Evolutionary conservation across 2,888 invertebrate genomes (phyloP).

Genomic region (Eledone cirrhosa): DNA sequence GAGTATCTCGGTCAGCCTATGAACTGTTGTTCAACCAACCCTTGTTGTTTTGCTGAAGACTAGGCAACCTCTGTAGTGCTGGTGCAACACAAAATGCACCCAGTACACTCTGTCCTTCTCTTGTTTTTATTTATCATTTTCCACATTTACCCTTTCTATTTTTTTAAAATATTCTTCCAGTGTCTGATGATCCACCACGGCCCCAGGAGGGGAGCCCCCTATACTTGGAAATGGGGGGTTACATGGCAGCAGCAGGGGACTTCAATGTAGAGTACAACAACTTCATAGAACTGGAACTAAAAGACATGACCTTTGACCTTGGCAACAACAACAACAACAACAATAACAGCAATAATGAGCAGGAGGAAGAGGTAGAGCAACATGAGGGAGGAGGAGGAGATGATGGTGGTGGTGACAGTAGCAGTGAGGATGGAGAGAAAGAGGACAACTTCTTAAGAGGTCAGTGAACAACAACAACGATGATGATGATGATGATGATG

Average conservation of each 20-base stretch:
- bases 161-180: slow-evolving; percentile 34
- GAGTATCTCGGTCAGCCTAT: too few species aligned
- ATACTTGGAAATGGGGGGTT: slow-evolving; percentile 73
- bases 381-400: slow-evolving; percentile 54
- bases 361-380: slow-evolving; percentile 63
- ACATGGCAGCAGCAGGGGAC: slow-evolving; percentile 85
- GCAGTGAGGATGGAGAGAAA: slow-evolving; percentile 30
- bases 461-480: background rate
- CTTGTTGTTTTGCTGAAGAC: too few species aligned
- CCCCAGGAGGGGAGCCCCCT: slow-evolving; percentile 60
- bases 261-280: slow-evolving; percentile 86
- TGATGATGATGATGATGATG: too few species aligned
- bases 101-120: too few species aligned
- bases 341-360: slow-evolving; percentile 43
- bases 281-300: slow-evolving; percentile 79
- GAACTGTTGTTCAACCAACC: too few species aligned
- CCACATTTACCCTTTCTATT: background rate
- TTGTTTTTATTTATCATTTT: too few species aligned
- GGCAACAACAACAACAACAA: slow-evolving; percentile 46
- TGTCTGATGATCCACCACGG: slow-evolving; percentile 77
- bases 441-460: slow-evolving; percentile 31
- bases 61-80: too few species aligned
- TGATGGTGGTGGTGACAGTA: slow-evolving; percentile 39
- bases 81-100: too few species aligned
- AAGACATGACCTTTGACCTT: slow-evolving; percentile 66